Conservation (phyloP, 2,888 invertebrate genomes). For the Caenorhabditis sinica region DNA sequence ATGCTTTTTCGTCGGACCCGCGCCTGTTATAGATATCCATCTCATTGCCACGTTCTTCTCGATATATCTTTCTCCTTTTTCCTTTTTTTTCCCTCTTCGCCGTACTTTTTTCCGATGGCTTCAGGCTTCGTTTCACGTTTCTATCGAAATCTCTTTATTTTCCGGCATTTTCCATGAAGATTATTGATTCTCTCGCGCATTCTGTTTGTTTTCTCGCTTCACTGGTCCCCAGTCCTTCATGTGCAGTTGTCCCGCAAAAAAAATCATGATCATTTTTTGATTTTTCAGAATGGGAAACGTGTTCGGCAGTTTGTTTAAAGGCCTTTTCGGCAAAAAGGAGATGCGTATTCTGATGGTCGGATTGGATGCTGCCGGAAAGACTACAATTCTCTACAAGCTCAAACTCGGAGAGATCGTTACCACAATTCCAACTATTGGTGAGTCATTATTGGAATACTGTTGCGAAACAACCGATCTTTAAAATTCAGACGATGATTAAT, state of each 20-base stretch:
- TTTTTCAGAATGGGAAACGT: slow-evolving; percentile 77
- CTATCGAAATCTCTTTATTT: no score
- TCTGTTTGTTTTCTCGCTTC: slow-evolving; percentile 1
- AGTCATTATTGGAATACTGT: slow-evolving; percentile 84
- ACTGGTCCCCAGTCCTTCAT: not conserved
- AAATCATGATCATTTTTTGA: not conserved
- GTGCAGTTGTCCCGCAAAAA: not conserved
- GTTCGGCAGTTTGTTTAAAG: slow-evolving; percentile 90
- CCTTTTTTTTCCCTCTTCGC: slow-evolving; percentile 11
- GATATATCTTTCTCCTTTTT: slow-evolving; percentile 16
- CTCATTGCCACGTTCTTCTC: slow-evolving; percentile 37
- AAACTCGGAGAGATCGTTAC: slow-evolving; percentile 99
- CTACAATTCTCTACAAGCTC: slow-evolving; percentile 99
- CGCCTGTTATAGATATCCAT: slow-evolving; percentile 58
- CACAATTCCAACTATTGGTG: slow-evolving; percentile 99
- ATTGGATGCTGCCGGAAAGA: slow-evolving; percentile 98
- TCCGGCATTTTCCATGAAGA: not conserved
- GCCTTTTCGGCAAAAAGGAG: slow-evolving; percentile 99
- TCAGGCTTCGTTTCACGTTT: slow-evolving; percentile 21
- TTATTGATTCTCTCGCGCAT: slow-evolving; percentile 16
- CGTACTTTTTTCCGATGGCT: slow-evolving; percentile 10
- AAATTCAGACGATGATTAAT: slow-evolving; percentile 3
- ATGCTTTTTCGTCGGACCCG: slow-evolving; percentile 22
- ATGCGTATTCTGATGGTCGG: slow-evolving; percentile 88
- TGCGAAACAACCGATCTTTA: slow-evolving; percentile 27